Evolutionary conservation across 1,140 invertebrate genomes (phyloP), one percentile per base, ranked within the genome.

Genomic region (Rhyzopertha dominica): DNA sequence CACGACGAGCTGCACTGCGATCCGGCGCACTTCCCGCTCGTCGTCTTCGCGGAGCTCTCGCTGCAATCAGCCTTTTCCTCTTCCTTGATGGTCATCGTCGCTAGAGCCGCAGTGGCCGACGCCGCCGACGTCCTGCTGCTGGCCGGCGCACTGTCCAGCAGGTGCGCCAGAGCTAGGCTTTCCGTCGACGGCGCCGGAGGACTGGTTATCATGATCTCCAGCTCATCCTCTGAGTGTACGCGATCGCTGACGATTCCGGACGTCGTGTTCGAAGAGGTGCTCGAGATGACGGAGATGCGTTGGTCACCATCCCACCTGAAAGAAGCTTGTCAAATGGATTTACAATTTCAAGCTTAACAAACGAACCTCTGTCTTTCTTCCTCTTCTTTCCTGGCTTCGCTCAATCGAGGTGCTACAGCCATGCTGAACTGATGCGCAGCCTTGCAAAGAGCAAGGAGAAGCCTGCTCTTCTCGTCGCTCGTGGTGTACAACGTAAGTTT

Each of bases 361-460:
- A n/a, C n/a, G n/a, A n/a, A n/a, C n/a, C 74, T 1, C 66, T 58
- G 58, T 26, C 55, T 69, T 53, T 80, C 77, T 62, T 85, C 82
- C 55, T 90, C 83, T 43, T 82, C 76, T 53, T 78, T 75, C 19
- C 81, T 77, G 40, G 87, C 80, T 62, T 93, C 89, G 56, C 76
- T 84, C 18, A 91, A 72, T 56, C 87, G 79, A 12, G 86, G 82
- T 39, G 90, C 85, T 59, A 94, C 82, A 61, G 88, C 85, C 87
- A 95, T 90, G 56, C 87, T 90, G 71, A 95, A 95, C 67, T 94
- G 90, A 73, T 96, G 93, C 5, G 90, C 94, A 51, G 88, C 85
- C 56, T 85, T 82, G 70, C 91, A 96, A 13, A 96, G 74, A 10
- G 83, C 80, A 44, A 96, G 75, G 47, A 96, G 71, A 55, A 93